A percentile compares a stretch with the other conserved stretches of the same genome.
Conservation (phyloP, 2,888 invertebrate genomes). For the Pherbina coryleti region DNA sequence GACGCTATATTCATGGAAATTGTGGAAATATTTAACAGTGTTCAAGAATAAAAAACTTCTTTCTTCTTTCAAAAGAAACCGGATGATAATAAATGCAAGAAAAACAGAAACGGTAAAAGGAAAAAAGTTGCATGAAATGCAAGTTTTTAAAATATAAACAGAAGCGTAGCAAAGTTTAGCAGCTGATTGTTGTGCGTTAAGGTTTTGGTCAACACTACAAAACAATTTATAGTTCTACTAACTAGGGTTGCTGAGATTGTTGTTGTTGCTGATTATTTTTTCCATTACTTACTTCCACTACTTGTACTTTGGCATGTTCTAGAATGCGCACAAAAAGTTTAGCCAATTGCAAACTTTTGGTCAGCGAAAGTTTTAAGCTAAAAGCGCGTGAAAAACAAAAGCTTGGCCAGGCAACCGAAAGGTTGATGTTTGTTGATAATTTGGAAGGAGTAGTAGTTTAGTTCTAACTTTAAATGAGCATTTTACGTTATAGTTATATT, state of each 20-base stretch:
- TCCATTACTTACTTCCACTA: not conserved
- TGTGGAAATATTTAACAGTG: not conserved
- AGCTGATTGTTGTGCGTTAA: conserved; percentile 18
- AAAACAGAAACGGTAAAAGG: not conserved
- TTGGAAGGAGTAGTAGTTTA: too few species aligned
- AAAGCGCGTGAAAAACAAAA: not conserved
- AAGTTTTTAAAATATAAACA: conserved; percentile 30
- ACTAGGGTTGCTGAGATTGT: not conserved
- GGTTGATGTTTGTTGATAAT: too few species aligned
- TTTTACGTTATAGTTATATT: too few species aligned
- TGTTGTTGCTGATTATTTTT: not conserved
- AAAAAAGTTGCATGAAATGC: not conserved
- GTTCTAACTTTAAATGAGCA: too few species aligned
- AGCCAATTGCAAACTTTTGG: conserved; percentile 31
- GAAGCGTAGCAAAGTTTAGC: conserved; percentile 7
- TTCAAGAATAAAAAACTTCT: not conserved
- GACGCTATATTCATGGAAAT: conserved; percentile 1
- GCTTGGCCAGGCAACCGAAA: not conserved
- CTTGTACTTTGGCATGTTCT: not conserved
- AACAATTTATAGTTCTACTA: not conserved
- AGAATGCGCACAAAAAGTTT: conserved; percentile 17
- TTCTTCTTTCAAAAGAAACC: not conserved
- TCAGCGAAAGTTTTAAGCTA: not conserved
- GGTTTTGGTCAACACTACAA: not conserved
- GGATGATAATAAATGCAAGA: not conserved